Evolutionary conservation across 23 tunicate genomes (phyloP).

Genomic region (Halocynthia aurantium): DNA sequence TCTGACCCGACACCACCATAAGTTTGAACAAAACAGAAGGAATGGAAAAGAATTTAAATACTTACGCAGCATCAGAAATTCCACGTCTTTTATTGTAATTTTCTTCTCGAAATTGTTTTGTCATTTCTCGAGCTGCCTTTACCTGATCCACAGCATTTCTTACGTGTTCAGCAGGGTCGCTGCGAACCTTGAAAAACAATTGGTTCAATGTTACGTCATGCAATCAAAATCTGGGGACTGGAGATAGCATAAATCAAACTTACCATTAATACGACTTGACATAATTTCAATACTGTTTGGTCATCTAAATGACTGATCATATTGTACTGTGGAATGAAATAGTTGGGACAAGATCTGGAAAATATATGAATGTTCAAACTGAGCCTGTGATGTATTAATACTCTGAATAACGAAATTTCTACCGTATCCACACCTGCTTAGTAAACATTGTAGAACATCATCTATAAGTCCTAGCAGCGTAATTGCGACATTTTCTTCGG

Average conservation of each 20-base stretch:
- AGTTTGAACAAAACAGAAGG: too few relatives aligned
- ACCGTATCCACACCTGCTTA: slow-evolving; percentile 41
- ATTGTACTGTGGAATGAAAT: slow-evolving; percentile 91
- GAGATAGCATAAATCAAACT: neutral
- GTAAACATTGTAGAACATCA: slow-evolving; percentile 87
- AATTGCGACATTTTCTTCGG: slow-evolving; percentile 67
- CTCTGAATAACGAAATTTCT: neutral
- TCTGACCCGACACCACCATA: too few relatives aligned
- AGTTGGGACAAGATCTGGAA: slow-evolving; percentile 81
- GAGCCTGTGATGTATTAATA: neutral
- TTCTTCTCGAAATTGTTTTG: slow-evolving; percentile 48
- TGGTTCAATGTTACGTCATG: too few relatives aligned
- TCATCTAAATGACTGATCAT: slow-evolving; percentile 91
- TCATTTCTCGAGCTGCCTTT: slow-evolving; percentile 63
- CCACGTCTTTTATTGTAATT: slow-evolving; percentile 3
- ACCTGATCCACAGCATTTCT: slow-evolving; percentile 97
- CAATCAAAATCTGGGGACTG: too few relatives aligned
- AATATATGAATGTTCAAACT: neutral
- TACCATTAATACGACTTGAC: slow-evolving; percentile 95
- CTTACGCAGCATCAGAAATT: neutral
- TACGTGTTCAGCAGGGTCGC: slow-evolving; percentile 99
- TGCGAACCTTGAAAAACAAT: slow-evolving; percentile 57
- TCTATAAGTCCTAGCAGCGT: slow-evolving; percentile 87
- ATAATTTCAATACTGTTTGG: slow-evolving; percentile 70
- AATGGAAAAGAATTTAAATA: too few relatives aligned